Percentiles rank a stretch among this genome's conserved stretches.
phyloP scores from a whole-genome alignment of 2,797 vertebrate genomes.

The Pogonophryne albipinna region DNA sequence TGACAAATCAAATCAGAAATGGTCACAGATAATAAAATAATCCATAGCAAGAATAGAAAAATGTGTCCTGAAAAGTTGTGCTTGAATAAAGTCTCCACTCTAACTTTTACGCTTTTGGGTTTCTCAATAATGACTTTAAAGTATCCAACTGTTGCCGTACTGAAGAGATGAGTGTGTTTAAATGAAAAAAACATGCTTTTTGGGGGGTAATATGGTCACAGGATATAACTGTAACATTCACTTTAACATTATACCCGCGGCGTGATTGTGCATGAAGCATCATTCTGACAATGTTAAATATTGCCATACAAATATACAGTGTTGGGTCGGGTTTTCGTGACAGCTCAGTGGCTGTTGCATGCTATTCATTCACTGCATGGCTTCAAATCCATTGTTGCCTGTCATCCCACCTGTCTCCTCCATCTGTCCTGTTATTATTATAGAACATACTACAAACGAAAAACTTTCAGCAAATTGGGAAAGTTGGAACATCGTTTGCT shows the following conservation, averaged over 20 bases:
- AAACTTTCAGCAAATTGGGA: conserved; percentile 31
- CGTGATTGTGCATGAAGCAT: conserved; percentile 43
- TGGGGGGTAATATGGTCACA: neutral
- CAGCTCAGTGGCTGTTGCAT: conserved; percentile 23
- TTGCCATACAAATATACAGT: conserved; percentile 2
- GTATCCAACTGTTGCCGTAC: conserved; percentile 12
- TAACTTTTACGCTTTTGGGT: conserved; percentile 9
- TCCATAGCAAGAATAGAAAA: conserved; percentile 7
- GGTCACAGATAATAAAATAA: conserved; percentile 38
- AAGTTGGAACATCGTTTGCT: conserved; percentile 33
- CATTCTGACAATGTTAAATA: conserved; percentile 31
- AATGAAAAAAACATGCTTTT: neutral
- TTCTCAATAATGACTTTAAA: conserved; percentile 26
- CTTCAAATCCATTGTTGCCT: conserved; percentile 52
- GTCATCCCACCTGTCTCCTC: conserved; percentile 58
- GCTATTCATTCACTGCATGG: conserved; percentile 33
- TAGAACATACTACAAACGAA: conserved; percentile 11
- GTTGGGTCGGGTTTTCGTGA: conserved; percentile 27
- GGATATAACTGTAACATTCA: conserved; percentile 3
- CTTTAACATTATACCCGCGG: conserved; percentile 36
- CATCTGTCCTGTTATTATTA: conserved; percentile 55
- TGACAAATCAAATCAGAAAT: conserved; percentile 36
- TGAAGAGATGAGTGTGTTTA: neutral
- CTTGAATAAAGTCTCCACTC: conserved; percentile 3
- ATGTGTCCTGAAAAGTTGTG: conserved; percentile 5